Evolutionary conservation across 2,113 vertebrate genomes (phyloP).

Genomic region (Pangasianodon hypophthalmus): DNA sequence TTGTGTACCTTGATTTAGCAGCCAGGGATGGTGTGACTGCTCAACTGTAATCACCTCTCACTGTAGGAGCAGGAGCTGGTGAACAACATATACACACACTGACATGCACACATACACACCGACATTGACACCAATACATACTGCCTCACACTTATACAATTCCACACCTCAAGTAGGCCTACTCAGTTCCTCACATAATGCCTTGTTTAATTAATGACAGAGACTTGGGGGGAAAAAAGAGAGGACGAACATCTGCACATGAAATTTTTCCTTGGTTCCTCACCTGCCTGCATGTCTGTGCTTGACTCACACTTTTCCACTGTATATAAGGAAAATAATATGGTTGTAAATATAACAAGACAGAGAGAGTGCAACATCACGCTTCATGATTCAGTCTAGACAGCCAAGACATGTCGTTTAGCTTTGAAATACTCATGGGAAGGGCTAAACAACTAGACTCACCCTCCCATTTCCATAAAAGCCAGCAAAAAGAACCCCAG

Average conservation of each 20-base stretch:
- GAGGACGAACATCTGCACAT: neutral
- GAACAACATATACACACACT: neutral
- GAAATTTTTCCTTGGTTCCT: neutral
- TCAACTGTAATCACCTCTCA: slow-evolving; percentile 52
- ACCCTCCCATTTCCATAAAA: slow-evolving; percentile 51
- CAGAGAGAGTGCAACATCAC: slow-evolving; percentile 33
- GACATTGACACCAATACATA: neutral
- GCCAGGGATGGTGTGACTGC: slow-evolving; percentile 40
- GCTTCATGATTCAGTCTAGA: slow-evolving; percentile 48
- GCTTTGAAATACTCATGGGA: slow-evolving; percentile 49
- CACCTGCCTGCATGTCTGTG: neutral
- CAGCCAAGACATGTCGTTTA: slow-evolving; percentile 53
- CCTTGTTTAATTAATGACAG: slow-evolving; percentile 18
- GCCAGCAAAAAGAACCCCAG: slow-evolving; percentile 44
- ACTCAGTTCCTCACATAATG: neutral
- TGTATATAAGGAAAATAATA: neutral
- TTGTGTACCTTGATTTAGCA: slow-evolving; percentile 45
- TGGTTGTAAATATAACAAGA: slow-evolving; percentile 32
- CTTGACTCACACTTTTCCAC: neutral
- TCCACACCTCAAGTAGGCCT: slow-evolving; percentile 4
- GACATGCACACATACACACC: neutral
- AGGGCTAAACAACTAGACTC: slow-evolving; percentile 41
- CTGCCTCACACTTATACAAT: slow-evolving; percentile 6
- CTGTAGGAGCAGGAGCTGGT: slow-evolving; percentile 33
- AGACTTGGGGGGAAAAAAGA: neutral